A percentile compares a stretch with the other conserved stretches of the same genome.
Evolutionary conservation across 1,140 invertebrate genomes (phyloP).

Genomic region (Elysia chlorotica): DNA sequence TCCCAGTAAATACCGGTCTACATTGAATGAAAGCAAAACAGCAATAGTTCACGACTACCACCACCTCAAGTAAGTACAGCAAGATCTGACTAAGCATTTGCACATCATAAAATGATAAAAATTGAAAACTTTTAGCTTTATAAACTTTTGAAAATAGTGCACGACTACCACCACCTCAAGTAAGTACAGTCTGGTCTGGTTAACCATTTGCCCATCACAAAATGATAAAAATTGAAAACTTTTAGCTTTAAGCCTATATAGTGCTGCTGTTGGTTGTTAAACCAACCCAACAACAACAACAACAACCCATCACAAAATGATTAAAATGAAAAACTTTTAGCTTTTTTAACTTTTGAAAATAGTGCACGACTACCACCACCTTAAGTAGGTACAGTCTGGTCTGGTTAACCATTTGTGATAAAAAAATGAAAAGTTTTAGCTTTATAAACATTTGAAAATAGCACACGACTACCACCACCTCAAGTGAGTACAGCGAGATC

Average conservation of each 20-base stretch:
- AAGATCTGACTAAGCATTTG: background rate
- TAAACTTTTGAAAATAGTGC: slow-evolving; percentile 64
- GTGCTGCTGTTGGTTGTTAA: background rate
- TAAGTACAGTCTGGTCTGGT: slow-evolving; percentile 75
- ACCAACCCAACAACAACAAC: background rate
- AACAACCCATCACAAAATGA: too few species aligned
- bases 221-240: background rate
- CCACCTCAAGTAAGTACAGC: slow-evolving; percentile 13
- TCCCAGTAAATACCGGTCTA: too few species aligned
- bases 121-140: background rate
- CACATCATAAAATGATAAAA: background rate
- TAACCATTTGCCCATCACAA: background rate
- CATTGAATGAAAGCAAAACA: too few species aligned
- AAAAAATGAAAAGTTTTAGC: too few species aligned
- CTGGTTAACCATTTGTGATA: too few species aligned
- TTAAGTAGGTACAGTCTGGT: slow-evolving; percentile 76
- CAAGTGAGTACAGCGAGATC: slow-evolving; percentile 14
- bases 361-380: slow-evolving; percentile 87
- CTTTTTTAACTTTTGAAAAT: background rate
- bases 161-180: slow-evolving; percentile 83
- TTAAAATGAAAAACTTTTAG: background rate
- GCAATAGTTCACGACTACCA: too few species aligned
- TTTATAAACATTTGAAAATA: too few species aligned
- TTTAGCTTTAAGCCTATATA: background rate
- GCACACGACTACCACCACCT: too few species aligned